These are phyloP conservation scores for Lordiphosa stackelbergi DNA, from an alignment of 1,140 invertebrate genomes.

Conservation along the genomic window DNA sequence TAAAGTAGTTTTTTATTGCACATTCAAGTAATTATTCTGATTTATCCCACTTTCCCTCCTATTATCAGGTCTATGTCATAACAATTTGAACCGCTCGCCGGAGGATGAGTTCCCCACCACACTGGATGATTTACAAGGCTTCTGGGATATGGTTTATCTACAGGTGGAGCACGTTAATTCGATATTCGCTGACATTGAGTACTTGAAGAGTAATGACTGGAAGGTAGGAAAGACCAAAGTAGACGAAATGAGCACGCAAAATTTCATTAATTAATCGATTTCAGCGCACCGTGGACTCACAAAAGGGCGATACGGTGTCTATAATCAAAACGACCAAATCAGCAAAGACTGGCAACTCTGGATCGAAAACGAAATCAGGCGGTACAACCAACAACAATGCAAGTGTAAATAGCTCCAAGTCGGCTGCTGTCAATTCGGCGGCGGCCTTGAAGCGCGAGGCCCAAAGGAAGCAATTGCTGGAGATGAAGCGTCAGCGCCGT, in stretches of 20 bases:
- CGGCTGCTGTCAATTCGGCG: conserved; percentile 73
- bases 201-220: conserved; percentile 86
- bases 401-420: conserved; percentile 30
- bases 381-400: conserved; percentile 10
- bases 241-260: neutral
- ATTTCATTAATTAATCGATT: conserved; percentile 3
- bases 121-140: conserved; percentile 91
- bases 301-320: conserved; percentile 1
- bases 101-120: conserved; percentile 93
- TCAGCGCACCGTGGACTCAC: conserved; percentile 22
- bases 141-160: conserved; percentile 97
- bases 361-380: conserved; percentile 36
- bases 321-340: conserved; percentile 29
- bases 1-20: no score
- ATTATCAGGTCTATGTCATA: conserved; percentile 78
- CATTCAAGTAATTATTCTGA: no score
- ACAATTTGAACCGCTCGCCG: conserved; percentile 82
- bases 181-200: conserved; percentile 87
- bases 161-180: conserved; percentile 90
- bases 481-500: conserved; percentile 82
- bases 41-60: no score
- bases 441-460: conserved; percentile 84
- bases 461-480: conserved; percentile 87
- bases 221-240: conserved; percentile 45
- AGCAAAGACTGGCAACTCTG: conserved; percentile 30